Evolutionary conservation across 2,113 vertebrate genomes (phyloP), one percentile per base, ranked within the genome.

Genomic region (Marmota monax): DNA sequence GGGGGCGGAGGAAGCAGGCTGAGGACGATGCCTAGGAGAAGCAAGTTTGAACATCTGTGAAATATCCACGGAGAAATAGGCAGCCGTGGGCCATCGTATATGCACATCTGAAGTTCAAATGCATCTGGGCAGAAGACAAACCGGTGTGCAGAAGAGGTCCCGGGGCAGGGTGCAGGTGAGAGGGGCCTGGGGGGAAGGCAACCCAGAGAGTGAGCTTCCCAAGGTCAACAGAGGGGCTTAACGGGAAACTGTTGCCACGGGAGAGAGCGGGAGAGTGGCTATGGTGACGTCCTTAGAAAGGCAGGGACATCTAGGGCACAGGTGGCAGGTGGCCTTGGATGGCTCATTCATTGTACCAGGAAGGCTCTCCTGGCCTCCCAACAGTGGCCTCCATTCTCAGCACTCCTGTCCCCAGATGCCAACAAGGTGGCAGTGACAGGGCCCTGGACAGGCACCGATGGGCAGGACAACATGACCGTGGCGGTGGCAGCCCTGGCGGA

Each of bases 401-500:
- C 23, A 16, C 18, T 74, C 22, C 72, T 17, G 9, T 11, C n/a
- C 72, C 77, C 27, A n/a, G 56, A 63, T 7, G 5, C 32, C 53
- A 65, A 9, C 84, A 56, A 80, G 42, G 20, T 27, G 61, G 63
- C 82, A 27, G 9, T 11, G 12, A 48, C 74, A n/a, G 53, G 48
- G 11, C 39, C 32, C 39, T 1, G 0, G 29, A 34, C 90, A 56
- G 45, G 56, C 63, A 25, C 53, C 0, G 34, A 25, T 9, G 29
- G 18, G 37, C 77, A 45, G 37, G 16, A 32, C 72, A 10, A 69
- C 1, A 0, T 27, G 39, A 11, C 25, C 7, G 0, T n/a, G 84
- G 63, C 61, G 32, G 45, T 13, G 45, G 88, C 14, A 2, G 45
- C 67, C 61, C 69, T 22, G 0, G 20, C 23, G 18, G 90, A 29